These are phyloP conservation scores for Bombycilla garrulus DNA, from an alignment of 2,113 vertebrate species.

Conservation along the genomic window DNA sequence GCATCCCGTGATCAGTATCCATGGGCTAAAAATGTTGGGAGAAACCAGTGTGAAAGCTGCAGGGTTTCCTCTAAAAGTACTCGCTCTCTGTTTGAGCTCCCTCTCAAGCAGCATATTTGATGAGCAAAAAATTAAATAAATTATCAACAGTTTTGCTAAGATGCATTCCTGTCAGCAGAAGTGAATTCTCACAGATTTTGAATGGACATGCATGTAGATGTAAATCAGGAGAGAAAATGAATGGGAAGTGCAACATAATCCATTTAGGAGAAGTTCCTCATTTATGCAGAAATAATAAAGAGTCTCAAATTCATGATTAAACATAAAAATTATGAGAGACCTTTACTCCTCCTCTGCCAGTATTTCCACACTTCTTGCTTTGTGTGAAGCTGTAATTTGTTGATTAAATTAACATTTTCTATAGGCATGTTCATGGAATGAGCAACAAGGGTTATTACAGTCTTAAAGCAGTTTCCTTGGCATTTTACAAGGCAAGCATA, in stretches of 20 bases:
- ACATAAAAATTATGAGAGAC: conserved; percentile 2
- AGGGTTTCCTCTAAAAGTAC: conserved; percentile 29
- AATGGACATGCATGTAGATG: conserved; percentile 38
- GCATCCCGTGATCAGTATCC: background rate
- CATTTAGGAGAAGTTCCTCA: conserved; percentile 34
- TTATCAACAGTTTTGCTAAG: conserved; percentile 38
- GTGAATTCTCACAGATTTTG: conserved; percentile 17
- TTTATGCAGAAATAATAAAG: conserved; percentile 52
- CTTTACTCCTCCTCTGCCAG: background rate
- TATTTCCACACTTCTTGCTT: background rate
- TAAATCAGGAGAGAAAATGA: conserved; percentile 41
- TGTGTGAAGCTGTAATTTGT: conserved; percentile 49
- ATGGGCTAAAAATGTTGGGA: conserved; percentile 1
- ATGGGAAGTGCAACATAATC: background rate
- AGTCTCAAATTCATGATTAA: conserved; percentile 38
- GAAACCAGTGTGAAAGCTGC: conserved; percentile 3
- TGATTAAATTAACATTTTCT: conserved; percentile 67
- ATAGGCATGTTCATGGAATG: conserved; percentile 30
- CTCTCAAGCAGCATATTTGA: background rate
- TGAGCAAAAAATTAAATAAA: background rate
- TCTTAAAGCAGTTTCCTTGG: conserved; percentile 51
- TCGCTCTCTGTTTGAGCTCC: background rate
- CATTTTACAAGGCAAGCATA: conserved; percentile 60
- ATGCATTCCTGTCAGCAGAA: conserved; percentile 48
- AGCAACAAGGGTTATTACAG: conserved; percentile 50